These are phyloP conservation scores for Latrodectus elegans DNA, from an alignment of 2,888 invertebrate species.

Conservation along the genomic window DNA sequence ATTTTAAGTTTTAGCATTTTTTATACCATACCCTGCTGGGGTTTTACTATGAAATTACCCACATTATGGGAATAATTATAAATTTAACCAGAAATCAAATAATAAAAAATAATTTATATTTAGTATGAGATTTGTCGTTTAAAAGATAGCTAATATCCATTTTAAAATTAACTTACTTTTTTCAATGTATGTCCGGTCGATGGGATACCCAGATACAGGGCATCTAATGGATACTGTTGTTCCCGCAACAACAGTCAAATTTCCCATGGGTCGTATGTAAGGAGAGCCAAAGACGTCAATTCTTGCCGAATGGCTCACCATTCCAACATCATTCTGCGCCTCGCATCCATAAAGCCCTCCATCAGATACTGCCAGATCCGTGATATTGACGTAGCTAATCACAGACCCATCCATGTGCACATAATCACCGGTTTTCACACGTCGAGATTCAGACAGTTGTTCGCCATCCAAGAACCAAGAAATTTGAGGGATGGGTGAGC, in stretches of 20 bases:
- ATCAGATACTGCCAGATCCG: constrained; percentile 62
- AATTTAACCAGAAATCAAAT: too few species aligned
- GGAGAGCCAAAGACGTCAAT: constrained; percentile 76
- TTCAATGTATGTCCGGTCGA: constrained; percentile 69
- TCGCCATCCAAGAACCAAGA: constrained; percentile 70
- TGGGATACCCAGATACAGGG: constrained; percentile 74
- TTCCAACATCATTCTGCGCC: constrained; percentile 66
- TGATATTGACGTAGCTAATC: constrained; percentile 68
- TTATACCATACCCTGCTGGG: too few species aligned
- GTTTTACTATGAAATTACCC: too few species aligned
- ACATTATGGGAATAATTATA: too few species aligned
- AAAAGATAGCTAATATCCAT: too few species aligned
- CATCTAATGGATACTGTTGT: constrained; percentile 75
- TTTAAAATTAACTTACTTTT: constrained; percentile 52
- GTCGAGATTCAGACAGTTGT: constrained; percentile 51
- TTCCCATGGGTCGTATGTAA: constrained; percentile 74
- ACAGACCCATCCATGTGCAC: constrained; percentile 66
- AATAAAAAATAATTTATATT: too few species aligned
- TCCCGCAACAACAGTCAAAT: constrained; percentile 75
- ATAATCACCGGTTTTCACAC: constrained; percentile 67
- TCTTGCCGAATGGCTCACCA: constrained; percentile 71
- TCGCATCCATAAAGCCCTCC: constrained; percentile 67
- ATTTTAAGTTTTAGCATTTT: too few species aligned
- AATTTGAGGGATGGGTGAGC: constrained; percentile 69
- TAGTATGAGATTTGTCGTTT: too few species aligned